Conservation (phyloP, 35 echinoderm and acorn worm genomes). For the Apostichopus californicus region DNA sequence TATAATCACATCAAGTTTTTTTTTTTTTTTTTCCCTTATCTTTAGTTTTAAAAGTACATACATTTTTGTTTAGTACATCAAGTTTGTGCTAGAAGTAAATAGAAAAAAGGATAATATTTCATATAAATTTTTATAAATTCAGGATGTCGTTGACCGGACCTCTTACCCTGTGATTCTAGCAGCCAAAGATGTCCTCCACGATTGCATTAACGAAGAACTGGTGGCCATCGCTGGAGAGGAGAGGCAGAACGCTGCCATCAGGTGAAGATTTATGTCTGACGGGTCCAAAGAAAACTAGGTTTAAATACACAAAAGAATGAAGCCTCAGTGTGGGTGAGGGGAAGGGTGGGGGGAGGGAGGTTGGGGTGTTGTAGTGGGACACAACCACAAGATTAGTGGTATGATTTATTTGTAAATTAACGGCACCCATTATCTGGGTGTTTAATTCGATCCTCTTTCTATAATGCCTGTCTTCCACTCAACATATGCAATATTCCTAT, state of each 20-base stretch:
- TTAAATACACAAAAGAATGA: neutral
- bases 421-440: no score
- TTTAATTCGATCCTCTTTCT: no score
- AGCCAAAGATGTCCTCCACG: conserved; percentile 40
- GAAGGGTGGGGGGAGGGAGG: neutral
- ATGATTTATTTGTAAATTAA: neutral
- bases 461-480: no score
- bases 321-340: neutral
- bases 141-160: conserved; percentile 4
- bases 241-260: neutral
- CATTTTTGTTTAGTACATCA: no score
- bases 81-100: no score
- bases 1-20: no score
- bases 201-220: conserved; percentile 34
- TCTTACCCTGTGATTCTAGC: conserved; percentile 16
- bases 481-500: no score
- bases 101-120: neutral
- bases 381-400: neutral
- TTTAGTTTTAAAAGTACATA: no score
- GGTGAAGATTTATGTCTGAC: neutral
- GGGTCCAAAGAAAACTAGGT: neutral
- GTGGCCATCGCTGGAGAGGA: neutral
- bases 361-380: neutral
- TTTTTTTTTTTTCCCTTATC: no score
- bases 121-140: neutral